Evolutionary conservation across 2,797 vertebrate genomes (phyloP), one percentile per base, ranked within the genome.

Genomic region (Leontopithecus rosalia): DNA sequence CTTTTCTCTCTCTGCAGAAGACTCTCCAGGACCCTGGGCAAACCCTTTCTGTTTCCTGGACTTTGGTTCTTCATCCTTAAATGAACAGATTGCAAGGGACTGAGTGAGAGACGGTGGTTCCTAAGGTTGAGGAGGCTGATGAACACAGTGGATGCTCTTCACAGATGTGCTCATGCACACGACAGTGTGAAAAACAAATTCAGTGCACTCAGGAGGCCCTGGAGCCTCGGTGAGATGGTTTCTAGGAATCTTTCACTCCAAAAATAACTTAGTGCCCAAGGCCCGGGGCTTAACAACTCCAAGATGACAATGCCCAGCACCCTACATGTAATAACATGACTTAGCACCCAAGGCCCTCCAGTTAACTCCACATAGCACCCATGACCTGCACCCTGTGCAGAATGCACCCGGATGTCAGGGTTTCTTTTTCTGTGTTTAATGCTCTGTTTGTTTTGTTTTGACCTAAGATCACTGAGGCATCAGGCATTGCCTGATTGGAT

Each of bases 331-430:
- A 46, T 33, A 58, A 48, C 28, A 12, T 9, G 88, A 28, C 28
- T 41, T 43, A n/a, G 11, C 36, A 61, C 28, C 50, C 55, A 4
- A 0, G 33, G 24, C 33, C 52, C 79, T 36, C 12, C 11, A 12
- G n/a, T 11, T 58, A 55, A 43, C 30, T 39, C 33, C 43, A 57
- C 2, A 28, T 24, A 28, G 6, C 26, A 43, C 28, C 43, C 48
- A 7, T 1, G 43, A n/a, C n/a, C 50, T 64, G 61, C 80, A 70
- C 10, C 58, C 58, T 0, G 0, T 33, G 30, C 0, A 11, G 8
- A 48, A 41, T 6, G 33, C 41, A 5, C 8, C 12, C 1, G 0
- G 30, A 24, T 10, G 33, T 24, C 50, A 85, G 76, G 39, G 70
- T 70, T 33, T 79, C 19, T 5, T 48, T 20, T 41, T 46, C 57